Base-by-base conservation (phyloP, 2,888 invertebrate genomes). In the Lepetodrilus schrolli region DNA sequence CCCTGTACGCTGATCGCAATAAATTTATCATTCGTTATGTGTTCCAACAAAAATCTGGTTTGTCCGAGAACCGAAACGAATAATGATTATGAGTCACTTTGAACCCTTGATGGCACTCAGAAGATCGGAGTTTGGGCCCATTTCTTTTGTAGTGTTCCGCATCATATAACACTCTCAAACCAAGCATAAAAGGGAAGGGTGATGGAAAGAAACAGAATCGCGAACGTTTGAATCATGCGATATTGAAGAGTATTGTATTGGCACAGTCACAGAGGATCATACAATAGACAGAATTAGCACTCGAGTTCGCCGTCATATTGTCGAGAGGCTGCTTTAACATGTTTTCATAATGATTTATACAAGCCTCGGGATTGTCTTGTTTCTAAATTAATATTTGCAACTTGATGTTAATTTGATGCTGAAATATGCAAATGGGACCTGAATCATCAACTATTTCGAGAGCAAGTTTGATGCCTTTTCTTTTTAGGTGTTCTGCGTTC, bases 371-470 rank as follows among this genome's bases (percentile, higher is more conserved):
- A 30, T 43, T 43, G n/a, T 17, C 58, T 58, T 58, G 58, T 58
- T 58, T 58, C 58, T 30, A 58, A 30, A 58, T 58, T 58, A 58
- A 58, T 58, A 34, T 58, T 58, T 58, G 58, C 26, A 58, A 58
- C 34, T 58, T 58, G 58, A 58, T 58, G 58, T 17, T 58, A 58
- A 58, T 58, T 58, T 34, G 17, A 58, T 58, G 58, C 58, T 30
- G 26, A 58, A 58, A 58, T 58, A 58, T 58, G 58, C 58, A 58
- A 58, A 58, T 58, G 30, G 26, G 17, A n/a, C 34, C 17, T 58
- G 58, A 58, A 58, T 58, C 58, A 58, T 58, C 58, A 30, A 10
- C 30, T 26, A 30, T 58, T 30, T 43, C 43, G 17, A 43, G n/a
- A n/a, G n/a, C n/a, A n/a, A n/a, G n/a, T n/a, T n/a, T n/a, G n/a